A percentile compares a stretch with the other conserved stretches of the same genome.
Evolutionary conservation across 2,797 vertebrate species (phyloP).

Genomic region (Trachurus trachurus): DNA sequence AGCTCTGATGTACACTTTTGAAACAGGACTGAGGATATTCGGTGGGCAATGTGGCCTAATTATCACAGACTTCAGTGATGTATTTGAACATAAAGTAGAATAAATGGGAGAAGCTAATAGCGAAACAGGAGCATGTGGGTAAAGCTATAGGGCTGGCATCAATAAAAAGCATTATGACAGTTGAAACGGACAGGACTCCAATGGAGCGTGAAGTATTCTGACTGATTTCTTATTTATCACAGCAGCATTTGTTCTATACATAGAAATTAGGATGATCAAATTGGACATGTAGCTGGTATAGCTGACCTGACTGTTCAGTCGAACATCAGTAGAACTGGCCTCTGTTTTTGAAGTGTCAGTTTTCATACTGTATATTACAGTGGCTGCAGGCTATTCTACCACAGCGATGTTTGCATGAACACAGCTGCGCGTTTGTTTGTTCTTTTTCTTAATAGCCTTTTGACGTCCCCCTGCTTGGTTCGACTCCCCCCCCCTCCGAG

Average conservation of each 20-base stretch:
- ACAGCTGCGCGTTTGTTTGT: slow-evolving; percentile 1
- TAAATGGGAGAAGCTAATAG: slow-evolving; percentile 39
- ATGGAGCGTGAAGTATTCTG: slow-evolving; percentile 2
- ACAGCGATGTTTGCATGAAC: slow-evolving; percentile 46
- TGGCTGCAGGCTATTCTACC: slow-evolving; percentile 18
- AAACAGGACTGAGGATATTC: neutral
- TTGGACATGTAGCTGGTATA: slow-evolving; percentile 9
- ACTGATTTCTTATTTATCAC: slow-evolving; percentile 35
- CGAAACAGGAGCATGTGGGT: neutral
- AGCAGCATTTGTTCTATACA: slow-evolving; percentile 29
- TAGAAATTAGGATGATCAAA: slow-evolving; percentile 44
- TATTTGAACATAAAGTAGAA: slow-evolving; percentile 46
- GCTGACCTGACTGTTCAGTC: slow-evolving; percentile 18
- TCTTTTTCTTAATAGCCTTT: slow-evolving; percentile 52
- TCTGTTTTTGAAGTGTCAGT: slow-evolving; percentile 49
- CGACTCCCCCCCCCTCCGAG: slow-evolving; percentile 39
- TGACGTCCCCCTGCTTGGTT: slow-evolving; percentile 48
- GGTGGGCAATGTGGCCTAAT: slow-evolving; percentile 15
- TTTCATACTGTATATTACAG: slow-evolving; percentile 3
- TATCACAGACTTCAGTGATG: slow-evolving; percentile 11
- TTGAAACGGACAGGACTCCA: slow-evolving; percentile 9
- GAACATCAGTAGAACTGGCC: slow-evolving; percentile 1
- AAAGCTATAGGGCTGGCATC: slow-evolving; percentile 30
- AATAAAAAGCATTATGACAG: slow-evolving; percentile 34
- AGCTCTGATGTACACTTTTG: neutral